Evolutionary conservation across 2,113 vertebrate genomes (phyloP).

Genomic region (Podarcis raffonei): DNA sequence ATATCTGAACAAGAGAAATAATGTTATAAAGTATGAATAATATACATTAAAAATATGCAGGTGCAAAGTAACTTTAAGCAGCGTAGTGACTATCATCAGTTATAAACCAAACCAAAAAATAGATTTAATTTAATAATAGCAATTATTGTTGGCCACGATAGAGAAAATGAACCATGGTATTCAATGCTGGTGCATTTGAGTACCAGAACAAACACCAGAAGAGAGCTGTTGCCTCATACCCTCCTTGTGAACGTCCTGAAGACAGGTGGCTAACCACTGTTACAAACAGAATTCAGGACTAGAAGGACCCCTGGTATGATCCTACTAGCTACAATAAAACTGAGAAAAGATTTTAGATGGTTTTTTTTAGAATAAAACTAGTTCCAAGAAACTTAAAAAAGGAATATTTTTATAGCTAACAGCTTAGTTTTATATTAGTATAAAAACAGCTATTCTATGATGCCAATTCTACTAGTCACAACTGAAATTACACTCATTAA

Average conservation of each 20-base stretch:
- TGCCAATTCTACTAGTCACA: rapidly evolving
- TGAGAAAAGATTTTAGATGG: slow-evolving; percentile 1
- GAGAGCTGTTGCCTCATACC: background rate
- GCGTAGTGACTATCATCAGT: background rate
- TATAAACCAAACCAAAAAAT: background rate
- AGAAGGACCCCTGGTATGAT: slow-evolving; percentile 3
- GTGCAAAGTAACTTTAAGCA: background rate
- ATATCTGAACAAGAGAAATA: slow-evolving; percentile 78
- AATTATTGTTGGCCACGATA: background rate
- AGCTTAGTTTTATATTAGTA: background rate
- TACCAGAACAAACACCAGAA: background rate
- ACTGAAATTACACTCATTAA: background rate
- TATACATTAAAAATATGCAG: background rate
- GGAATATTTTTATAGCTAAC: background rate
- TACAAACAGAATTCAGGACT: background rate
- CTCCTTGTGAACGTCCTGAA: background rate
- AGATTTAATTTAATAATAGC: background rate
- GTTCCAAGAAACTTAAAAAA: background rate
- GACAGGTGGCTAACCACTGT: background rate
- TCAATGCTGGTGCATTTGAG: background rate
- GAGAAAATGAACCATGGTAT: background rate
- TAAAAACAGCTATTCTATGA: background rate
- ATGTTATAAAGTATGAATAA: slow-evolving; percentile 48
- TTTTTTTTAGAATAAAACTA: background rate
- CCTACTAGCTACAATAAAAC: background rate